phyloP scores from a whole-genome alignment of 2,797 vertebrate species.

The Lepilemur septentrionalis region DNA sequence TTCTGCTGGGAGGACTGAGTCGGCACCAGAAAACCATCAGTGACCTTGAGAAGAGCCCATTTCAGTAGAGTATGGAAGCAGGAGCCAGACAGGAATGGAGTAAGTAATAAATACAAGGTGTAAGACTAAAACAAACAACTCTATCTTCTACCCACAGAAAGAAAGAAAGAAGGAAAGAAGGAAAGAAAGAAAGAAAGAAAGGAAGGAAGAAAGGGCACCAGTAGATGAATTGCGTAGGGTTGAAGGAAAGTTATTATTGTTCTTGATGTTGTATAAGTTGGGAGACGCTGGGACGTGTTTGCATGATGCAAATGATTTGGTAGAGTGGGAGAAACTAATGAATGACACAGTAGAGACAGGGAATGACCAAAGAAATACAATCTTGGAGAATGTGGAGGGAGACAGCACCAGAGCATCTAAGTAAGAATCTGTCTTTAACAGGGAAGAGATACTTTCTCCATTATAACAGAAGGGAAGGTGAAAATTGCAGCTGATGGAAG shows the following conservation, averaged over 20 bases:
- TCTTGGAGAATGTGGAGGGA: slow-evolving; percentile 2
- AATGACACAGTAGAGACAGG: not conserved
- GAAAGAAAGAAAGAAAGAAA: not conserved
- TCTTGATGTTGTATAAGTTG: not conserved
- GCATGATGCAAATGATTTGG: not conserved
- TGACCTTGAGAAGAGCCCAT: not conserved
- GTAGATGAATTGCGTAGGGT: not conserved
- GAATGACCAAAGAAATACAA: not conserved
- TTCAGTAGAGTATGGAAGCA: not conserved
- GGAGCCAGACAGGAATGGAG: not conserved
- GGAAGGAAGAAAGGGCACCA: not conserved
- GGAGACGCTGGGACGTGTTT: not conserved
- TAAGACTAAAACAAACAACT: not conserved
- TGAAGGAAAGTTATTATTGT: not conserved
- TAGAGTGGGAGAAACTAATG: not conserved
- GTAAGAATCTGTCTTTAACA: not conserved
- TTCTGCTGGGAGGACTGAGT: slow-evolving; percentile 3
- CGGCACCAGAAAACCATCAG: not conserved
- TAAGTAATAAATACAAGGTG: not conserved
- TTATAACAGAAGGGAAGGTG: not conserved
- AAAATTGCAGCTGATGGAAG: not conserved
- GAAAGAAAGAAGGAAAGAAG: not conserved
- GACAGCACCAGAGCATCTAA: not conserved
- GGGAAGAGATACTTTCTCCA: not conserved
- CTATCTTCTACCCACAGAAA: not conserved